These are phyloP conservation scores for Oasisia sp. DNA, from an alignment of 2,888 invertebrate species.

Conservation along the genomic window DNA sequence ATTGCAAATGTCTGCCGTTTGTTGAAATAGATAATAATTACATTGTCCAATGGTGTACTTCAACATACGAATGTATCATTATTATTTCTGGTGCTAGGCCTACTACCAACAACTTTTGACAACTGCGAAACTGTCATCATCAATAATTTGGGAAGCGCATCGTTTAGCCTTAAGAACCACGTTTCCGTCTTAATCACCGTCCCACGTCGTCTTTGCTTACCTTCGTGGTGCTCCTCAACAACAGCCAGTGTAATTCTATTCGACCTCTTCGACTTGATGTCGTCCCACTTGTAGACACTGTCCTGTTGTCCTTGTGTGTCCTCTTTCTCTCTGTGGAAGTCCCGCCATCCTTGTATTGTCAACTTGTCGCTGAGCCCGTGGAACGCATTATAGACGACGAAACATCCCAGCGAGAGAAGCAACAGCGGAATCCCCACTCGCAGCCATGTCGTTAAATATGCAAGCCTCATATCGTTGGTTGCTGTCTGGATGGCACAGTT, in stretches of 20 bases:
- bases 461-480: neutral
- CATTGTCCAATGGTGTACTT: neutral
- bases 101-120: neutral
- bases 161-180: neutral
- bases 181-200: neutral
- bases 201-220: neutral
- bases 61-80: neutral
- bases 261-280: neutral
- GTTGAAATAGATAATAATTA: neutral
- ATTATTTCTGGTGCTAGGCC: neutral
- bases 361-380: neutral
- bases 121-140: neutral
- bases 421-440: neutral
- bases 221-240: neutral
- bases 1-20: neutral
- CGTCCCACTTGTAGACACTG: neutral
- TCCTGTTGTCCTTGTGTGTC: neutral
- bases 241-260: neutral
- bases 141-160: neutral
- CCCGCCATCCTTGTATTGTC: neutral
- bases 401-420: neutral
- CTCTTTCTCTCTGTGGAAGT: neutral
- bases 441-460: neutral
- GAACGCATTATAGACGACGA: neutral
- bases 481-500: neutral